Conservation (phyloP, 2,888 invertebrate genomes). For the Agrochola circellaris region DNA sequence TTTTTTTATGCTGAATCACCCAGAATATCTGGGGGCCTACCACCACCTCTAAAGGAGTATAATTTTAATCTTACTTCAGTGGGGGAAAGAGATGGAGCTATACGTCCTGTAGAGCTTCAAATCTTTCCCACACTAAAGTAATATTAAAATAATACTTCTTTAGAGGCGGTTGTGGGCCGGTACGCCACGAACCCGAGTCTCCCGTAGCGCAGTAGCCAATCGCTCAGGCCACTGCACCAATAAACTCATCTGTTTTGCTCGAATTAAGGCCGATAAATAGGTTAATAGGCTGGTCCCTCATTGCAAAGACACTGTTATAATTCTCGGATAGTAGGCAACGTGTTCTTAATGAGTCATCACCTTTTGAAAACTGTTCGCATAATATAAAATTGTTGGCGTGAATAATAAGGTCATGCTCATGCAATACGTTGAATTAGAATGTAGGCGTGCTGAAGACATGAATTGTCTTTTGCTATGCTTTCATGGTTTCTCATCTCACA, state of each 20-base stretch:
- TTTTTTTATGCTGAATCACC: not conserved
- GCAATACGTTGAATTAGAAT: not conserved
- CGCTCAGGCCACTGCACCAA: constrained; percentile 4
- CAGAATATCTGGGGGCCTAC: not conserved
- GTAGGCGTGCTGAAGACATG: not conserved
- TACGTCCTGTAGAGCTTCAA: too few species aligned
- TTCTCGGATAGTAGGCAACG: not conserved
- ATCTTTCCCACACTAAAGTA: too few species aligned
- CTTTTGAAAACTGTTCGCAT: not conserved
- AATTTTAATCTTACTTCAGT: too few species aligned
- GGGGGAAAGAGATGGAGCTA: too few species aligned
- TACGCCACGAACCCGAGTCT: not conserved
- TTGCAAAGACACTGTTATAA: constrained; percentile 3
- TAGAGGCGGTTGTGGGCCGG: too few species aligned
- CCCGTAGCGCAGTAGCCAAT: constrained; percentile 5
- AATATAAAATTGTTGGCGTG: not conserved
- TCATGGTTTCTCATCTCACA: not conserved
- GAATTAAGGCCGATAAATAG: constrained; percentile 35
- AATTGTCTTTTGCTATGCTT: not conserved
- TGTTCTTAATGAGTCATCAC: constrained; percentile 14
- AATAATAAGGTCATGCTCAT: not conserved
- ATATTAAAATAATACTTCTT: too few species aligned
- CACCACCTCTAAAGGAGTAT: too few species aligned
- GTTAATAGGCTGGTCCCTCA: constrained; percentile 26
- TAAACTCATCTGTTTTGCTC: not conserved